Evolutionary conservation across 2,113 vertebrate species (phyloP).

Genomic region (Callorhinus ursinus): DNA sequence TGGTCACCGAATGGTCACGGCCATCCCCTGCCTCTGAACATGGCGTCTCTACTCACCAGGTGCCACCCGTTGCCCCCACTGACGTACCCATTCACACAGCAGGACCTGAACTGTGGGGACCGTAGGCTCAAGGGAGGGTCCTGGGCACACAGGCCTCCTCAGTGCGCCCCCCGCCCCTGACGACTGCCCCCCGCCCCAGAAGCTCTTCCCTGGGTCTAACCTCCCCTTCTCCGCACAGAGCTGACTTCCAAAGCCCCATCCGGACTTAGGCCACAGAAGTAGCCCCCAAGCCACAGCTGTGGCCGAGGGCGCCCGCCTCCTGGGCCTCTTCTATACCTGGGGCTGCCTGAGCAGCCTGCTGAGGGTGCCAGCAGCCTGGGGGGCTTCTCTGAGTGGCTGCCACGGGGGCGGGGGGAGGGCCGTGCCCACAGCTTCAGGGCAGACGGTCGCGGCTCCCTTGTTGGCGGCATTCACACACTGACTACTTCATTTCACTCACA

Average conservation of each 20-base stretch:
- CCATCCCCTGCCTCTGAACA: background rate
- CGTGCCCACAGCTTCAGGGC: background rate
- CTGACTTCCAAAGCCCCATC: background rate
- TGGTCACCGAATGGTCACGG: background rate
- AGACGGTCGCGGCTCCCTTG: background rate
- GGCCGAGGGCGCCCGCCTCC: background rate
- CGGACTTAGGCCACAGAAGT: background rate
- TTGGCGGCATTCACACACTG: background rate
- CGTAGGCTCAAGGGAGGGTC: background rate
- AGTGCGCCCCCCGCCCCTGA: background rate
- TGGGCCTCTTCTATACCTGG: background rate
- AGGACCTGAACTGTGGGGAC: background rate
- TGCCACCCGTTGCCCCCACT: background rate
- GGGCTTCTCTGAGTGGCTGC: background rate
- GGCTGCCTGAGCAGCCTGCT: background rate
- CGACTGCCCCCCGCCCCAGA: background rate
- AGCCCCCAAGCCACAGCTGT: background rate
- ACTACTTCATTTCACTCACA: background rate
- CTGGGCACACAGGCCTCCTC: background rate
- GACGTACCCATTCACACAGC: background rate
- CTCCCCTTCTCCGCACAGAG: background rate
- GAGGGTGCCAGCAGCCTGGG: accelerated
- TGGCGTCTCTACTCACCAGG: background rate
- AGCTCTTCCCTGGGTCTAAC: background rate
- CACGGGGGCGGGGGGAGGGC: background rate